phyloP scores from a whole-genome alignment of 30 jellyfish, hydroid and myxozoan genomes.

The Catostylus mosaicus region DNA sequence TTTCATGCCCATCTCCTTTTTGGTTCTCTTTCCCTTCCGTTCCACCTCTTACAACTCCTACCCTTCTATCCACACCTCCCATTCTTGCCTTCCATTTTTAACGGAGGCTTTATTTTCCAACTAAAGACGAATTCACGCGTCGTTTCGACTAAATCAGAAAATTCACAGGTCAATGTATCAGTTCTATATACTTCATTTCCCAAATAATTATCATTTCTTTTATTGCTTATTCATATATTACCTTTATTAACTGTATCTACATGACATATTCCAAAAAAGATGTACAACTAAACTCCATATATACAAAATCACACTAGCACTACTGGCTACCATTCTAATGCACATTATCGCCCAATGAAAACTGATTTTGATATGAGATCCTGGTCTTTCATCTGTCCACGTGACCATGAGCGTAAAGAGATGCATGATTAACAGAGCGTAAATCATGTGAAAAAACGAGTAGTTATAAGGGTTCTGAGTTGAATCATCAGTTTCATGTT shows the following conservation, averaged over 20 bases:
- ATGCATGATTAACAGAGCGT: conserved; percentile 54
- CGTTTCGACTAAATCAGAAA: too few species aligned
- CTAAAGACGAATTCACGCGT: too few species aligned
- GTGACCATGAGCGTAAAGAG: conserved; percentile 70
- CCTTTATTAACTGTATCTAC: background rate
- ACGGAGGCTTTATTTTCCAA: too few species aligned
- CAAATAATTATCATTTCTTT: too few species aligned
- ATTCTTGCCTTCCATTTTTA: too few species aligned
- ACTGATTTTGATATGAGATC: conserved; percentile 77
- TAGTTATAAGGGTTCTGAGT: conserved; percentile 1
- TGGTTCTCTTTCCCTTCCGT: too few species aligned
- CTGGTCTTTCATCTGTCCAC: conserved; percentile 95
- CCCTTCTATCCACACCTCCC: too few species aligned
- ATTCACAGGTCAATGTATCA: too few species aligned
- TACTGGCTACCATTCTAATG: conserved; percentile 82
- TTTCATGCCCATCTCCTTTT: too few species aligned
- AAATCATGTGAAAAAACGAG: conserved; percentile 44
- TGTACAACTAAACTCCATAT: conserved; percentile 81
- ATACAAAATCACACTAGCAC: conserved; percentile 75
- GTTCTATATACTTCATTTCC: too few species aligned
- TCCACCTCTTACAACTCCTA: too few species aligned
- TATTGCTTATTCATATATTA: too few species aligned
- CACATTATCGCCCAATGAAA: conserved; percentile 97
- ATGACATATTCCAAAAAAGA: conserved; percentile 15
- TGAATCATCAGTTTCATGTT: background rate